phyloP scores from a whole-genome alignment of 2,113 vertebrate species.

The Plestiodon gilberti region DNA sequence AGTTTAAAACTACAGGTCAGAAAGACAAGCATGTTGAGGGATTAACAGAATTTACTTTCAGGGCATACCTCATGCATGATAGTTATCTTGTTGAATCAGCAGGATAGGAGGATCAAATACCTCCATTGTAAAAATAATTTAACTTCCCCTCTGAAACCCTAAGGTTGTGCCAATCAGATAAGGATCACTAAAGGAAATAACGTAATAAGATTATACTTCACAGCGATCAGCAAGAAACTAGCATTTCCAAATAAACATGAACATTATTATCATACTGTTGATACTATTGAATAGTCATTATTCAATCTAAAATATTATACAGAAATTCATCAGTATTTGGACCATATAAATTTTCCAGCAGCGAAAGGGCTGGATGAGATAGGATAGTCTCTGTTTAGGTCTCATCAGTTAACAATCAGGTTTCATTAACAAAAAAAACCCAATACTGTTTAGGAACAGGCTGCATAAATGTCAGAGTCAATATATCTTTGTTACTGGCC shows the following conservation, averaged over 20 bases:
- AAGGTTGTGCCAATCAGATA: conserved; percentile 35
- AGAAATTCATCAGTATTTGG: not conserved
- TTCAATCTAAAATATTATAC: fast-evolving
- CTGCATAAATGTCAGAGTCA: fast-evolving
- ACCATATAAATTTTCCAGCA: not conserved
- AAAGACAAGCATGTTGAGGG: conserved; percentile 39
- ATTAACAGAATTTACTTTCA: conserved; percentile 48
- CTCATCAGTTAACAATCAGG: not conserved
- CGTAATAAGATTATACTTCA: conserved; percentile 37
- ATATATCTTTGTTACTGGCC: not conserved
- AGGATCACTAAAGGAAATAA: conserved; percentile 1
- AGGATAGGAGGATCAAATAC: conserved; percentile 14
- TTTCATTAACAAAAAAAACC: not conserved
- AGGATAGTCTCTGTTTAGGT: not conserved
- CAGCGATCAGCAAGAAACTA: conserved; percentile 11
- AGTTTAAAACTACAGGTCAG: not conserved
- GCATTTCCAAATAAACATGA: conserved; percentile 7
- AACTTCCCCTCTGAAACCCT: conserved; percentile 3
- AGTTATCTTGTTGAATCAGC: conserved; percentile 37
- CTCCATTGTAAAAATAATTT: not conserved
- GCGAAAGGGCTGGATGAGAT: not conserved
- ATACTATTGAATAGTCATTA: too few relatives aligned
- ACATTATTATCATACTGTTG: too few relatives aligned
- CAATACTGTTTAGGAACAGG: not conserved
- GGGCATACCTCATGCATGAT: conserved; percentile 37